Base-by-base conservation (phyloP, 2,888 invertebrate genomes). In the Drosophila falleni region DNA sequence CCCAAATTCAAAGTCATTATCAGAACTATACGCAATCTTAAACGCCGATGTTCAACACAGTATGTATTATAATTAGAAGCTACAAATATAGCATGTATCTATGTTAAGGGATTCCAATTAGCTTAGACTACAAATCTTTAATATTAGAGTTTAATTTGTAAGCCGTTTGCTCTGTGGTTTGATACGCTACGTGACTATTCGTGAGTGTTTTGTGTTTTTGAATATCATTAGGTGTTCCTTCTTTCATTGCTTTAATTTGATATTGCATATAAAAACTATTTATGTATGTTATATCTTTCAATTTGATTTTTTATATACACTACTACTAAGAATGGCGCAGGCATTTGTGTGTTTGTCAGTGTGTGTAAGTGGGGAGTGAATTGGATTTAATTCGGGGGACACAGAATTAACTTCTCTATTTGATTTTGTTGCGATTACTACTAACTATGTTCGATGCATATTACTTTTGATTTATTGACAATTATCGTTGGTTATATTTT, bases 401-500 rank as follows among this genome's bases (percentile, higher is more conserved):
- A 56, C 26, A 54, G 68, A 29, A 56, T 42, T 46, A 49, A 54
- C 49, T 16, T 49, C 44, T 33, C 42, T 78, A 80, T 78, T 82
- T 78, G 82, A 85, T 81, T 81, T 60, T 49, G 33, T 65, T 78
- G 80, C 86, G 65, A 74, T 62, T 89, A 81, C 60, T 81, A 81
- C 54, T 60, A 68, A 54, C 87, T 89, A 88, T 54, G 44, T 87
- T 87, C 86, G 90, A 88, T 89, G 86, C 87, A 89, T 78, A 70
- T 89, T 56, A 80, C 78, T 88, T 89, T 87, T 87, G 86, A 89
- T 87, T 82, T 74, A 86, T 89, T 86, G 87, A 87, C 86, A 77
- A 67, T 89, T 82, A 86, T 89, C 89, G 86, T 86, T 86, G 89
- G 89, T 86, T 86, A 89, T 79, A 47, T 68, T 56, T 26, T 56